phyloP scores from a whole-genome alignment of 30 jellyfish, hydroid and myxozoan genomes.

The Mastigias papua region DNA sequence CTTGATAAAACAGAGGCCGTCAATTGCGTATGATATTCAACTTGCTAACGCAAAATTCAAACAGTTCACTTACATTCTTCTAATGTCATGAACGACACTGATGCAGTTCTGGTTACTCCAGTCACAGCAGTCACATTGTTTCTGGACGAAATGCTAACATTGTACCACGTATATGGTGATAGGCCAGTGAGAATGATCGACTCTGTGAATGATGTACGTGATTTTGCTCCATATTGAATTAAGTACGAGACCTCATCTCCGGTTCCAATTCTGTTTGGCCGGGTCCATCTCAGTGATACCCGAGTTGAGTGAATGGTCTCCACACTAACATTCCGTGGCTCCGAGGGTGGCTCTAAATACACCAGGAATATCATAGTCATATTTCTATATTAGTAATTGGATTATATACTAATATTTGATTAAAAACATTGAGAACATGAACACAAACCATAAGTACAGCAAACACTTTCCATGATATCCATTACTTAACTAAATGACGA shows the following conservation, averaged over 20 bases:
- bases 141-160: neutral
- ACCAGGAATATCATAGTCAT: too few relatives aligned
- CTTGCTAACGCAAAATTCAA: neutral
- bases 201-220: neutral
- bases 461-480: too few relatives aligned
- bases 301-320: neutral
- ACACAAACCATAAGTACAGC: too few relatives aligned
- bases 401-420: too few relatives aligned
- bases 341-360: constrained; percentile 3
- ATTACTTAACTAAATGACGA: too few relatives aligned
- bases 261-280: neutral
- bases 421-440: too few relatives aligned
- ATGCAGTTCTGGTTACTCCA: neutral
- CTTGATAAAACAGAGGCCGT: too few relatives aligned
- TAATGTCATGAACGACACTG: neutral
- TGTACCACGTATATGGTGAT: neutral
- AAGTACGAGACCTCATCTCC: neutral
- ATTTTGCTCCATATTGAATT: neutral
- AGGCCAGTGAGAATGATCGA: neutral
- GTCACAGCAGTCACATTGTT: neutral
- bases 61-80: neutral
- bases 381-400: neutral
- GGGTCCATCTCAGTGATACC: neutral
- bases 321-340: neutral
- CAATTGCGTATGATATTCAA: too few relatives aligned